A percentile compares a stretch with the other conserved stretches of the same genome.
Conservation (phyloP, 1,140 invertebrate species). For the Nasonia longicornis region DNA sequence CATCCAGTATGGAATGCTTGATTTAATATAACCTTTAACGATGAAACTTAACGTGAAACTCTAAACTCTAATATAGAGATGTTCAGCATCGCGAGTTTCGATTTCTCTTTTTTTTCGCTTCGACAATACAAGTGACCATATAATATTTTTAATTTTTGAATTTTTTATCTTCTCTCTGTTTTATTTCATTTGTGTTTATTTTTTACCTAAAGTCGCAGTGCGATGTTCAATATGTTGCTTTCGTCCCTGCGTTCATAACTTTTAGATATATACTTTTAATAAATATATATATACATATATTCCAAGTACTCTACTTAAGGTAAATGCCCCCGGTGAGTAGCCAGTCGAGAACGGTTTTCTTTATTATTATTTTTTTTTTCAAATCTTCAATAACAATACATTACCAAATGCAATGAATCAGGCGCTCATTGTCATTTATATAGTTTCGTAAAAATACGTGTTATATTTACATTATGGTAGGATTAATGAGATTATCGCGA, state of each 20-base stretch:
- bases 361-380: background rate
- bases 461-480: constrained; percentile 36
- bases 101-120: constrained; percentile 4
- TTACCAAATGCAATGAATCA: constrained; percentile 18
- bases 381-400: constrained; percentile 13
- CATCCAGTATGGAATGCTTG: background rate
- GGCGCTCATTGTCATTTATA: constrained; percentile 1
- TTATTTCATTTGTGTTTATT: background rate
- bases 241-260: constrained; percentile 25
- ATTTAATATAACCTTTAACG: constrained; percentile 32
- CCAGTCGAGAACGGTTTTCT: constrained; percentile 15
- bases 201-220: constrained; percentile 16
- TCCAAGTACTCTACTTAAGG: constrained; percentile 27
- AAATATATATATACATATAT: constrained; percentile 43
- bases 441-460: constrained; percentile 32
- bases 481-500: constrained; percentile 20
- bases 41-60: constrained; percentile 33
- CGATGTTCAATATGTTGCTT: constrained; percentile 8
- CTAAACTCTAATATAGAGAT: constrained; percentile 33
- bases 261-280: constrained; percentile 5
- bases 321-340: constrained; percentile 37
- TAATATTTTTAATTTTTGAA: constrained; percentile 13
- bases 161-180: background rate
- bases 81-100: constrained; percentile 15
- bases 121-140: constrained; percentile 2